Evolutionary conservation across 1,140 invertebrate species (phyloP), one percentile per base, ranked within the genome.

Genomic region (Drosophila subobscura): DNA sequence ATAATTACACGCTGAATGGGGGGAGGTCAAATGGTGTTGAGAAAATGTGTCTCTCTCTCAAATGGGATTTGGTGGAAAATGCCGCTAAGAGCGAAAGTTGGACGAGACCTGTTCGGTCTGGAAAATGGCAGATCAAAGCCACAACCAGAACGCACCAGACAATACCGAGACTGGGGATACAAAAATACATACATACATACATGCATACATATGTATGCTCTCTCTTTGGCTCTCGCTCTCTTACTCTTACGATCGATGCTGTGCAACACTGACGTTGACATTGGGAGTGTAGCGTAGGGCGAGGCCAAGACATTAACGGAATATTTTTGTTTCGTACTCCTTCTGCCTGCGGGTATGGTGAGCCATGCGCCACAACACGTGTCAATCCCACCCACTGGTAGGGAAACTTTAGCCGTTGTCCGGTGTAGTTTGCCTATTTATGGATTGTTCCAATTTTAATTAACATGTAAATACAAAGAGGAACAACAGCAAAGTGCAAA

Each of bases 391-490:
- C 20, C 8, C 29, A 41, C n/a, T n/a, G n/a, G n/a, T n/a, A n/a
- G n/a, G n/a, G n/a, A n/a, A n/a, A n/a, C n/a, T n/a, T n/a, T n/a
- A n/a, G n/a, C n/a, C n/a, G n/a, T n/a, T n/a, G n/a, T n/a, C n/a
- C n/a, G n/a, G n/a, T n/a, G n/a, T n/a, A n/a, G n/a, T n/a, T 29
- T 44, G 45, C 20, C 5, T 5, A 45, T 59, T 61, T 29, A 61
- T 58, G n/a, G 16, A 22, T 50, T 57, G 63, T 47, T 68, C 66
- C 66, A 70, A 49, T 70, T 70, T 10, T 22, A 68, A 70, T 70
- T 70, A 70, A 23, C 29, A 68, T 72, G 55, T 49, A 42, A 72
- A 77, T 77, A 54, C 53, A 37, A 74, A 56, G 14, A 57, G 49
- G 51, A 49, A 64, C 44, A 57, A 53, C 46, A 12, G 33, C 45